phyloP scores from a whole-genome alignment of 1,140 invertebrate genomes.

The Eubasilissa regina region DNA sequence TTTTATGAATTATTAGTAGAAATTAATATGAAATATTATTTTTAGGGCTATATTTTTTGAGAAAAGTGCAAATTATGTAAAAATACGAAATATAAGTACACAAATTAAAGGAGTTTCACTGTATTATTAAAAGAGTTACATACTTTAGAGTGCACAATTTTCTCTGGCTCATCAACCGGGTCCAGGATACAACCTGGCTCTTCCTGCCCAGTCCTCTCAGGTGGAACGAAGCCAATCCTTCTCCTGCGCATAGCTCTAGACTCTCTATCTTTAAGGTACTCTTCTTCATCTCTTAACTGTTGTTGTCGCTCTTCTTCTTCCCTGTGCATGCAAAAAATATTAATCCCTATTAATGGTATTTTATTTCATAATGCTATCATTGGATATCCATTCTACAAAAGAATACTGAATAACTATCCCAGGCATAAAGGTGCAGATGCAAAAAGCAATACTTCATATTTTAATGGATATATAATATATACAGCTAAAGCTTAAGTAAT shows the following conservation, averaged over 20 bases:
- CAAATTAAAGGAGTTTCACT: no score
- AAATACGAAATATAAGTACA: no score
- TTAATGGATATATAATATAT: no score
- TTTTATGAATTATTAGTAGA: no score
- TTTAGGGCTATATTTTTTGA: no score
- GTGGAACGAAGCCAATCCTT: constrained; percentile 76
- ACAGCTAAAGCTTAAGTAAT: no score
- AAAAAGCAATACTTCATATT: no score
- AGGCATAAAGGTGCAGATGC: background rate
- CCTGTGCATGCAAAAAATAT: background rate
- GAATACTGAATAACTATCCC: background rate
- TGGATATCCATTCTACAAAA: background rate
- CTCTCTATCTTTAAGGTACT: constrained; percentile 65
- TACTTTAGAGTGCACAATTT: constrained; percentile 52
- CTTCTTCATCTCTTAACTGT: constrained; percentile 69
- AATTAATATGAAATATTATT: no score
- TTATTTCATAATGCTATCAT: background rate
- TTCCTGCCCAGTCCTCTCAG: constrained; percentile 71
- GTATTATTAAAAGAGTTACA: no score
- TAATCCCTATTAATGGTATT: no score
- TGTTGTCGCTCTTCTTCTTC: constrained; percentile 69
- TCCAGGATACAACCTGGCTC: constrained; percentile 64
- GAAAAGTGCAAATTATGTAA: no score
- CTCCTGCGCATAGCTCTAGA: constrained; percentile 72
- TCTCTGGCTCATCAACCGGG: constrained; percentile 63